Percentiles rank a stretch among this genome's conserved stretches.
Evolutionary conservation across 2,797 vertebrate species (phyloP).

Genomic region (Acanthurus lineatus): DNA sequence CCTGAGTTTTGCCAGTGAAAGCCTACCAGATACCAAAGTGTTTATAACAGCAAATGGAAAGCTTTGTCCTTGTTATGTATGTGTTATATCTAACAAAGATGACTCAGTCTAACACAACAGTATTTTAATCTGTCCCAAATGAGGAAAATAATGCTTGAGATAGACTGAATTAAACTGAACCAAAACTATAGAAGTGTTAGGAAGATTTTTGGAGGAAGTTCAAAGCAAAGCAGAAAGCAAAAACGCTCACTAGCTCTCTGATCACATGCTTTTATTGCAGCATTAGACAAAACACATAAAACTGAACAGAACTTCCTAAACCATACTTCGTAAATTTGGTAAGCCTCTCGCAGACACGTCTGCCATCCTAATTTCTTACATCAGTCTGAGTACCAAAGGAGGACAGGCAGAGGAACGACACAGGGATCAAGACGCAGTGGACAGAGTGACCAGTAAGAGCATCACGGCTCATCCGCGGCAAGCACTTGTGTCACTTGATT

Average conservation of each 20-base stretch:
- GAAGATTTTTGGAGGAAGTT: not conserved
- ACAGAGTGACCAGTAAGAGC: constrained; percentile 51
- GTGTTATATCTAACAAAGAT: not conserved
- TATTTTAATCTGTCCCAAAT: not conserved
- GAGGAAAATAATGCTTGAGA: not conserved
- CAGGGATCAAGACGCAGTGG: constrained; percentile 59
- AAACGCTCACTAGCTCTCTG: not conserved
- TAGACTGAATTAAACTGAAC: not conserved
- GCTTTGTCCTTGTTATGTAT: constrained; percentile 3
- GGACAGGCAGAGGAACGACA: constrained; percentile 55
- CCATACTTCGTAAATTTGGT: constrained; percentile 49
- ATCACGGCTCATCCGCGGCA: constrained; percentile 71
- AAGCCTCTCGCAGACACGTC: constrained; percentile 53
- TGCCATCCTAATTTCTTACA: constrained; percentile 70
- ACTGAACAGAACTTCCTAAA: constrained; percentile 37
- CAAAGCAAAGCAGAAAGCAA: not conserved
- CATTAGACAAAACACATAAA: constrained; percentile 3
- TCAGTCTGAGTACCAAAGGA: constrained; percentile 49
- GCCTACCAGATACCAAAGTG: constrained; percentile 1
- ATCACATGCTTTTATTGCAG: not conserved
- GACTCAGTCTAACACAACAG: not conserved
- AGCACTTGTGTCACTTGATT: constrained; percentile 83
- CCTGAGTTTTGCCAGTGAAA: constrained; percentile 20
- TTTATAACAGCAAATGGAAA: constrained; percentile 19
- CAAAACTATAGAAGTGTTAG: not conserved